Conservation (phyloP, 2,113 vertebrate species). For the Oenanthe oenanthe region DNA sequence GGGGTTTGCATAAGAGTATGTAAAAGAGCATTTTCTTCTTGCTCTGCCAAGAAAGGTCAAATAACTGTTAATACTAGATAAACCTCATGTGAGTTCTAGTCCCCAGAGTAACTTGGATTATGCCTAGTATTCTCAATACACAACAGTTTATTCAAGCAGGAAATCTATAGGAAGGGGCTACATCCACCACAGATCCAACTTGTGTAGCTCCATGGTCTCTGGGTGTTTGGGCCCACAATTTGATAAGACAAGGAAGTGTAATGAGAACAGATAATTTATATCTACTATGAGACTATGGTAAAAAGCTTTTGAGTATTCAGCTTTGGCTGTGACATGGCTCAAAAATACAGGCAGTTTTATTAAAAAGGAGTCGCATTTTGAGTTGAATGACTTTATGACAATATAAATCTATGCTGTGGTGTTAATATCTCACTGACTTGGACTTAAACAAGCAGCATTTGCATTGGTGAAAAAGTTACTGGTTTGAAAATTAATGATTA, state of each 20-base stretch:
- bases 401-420: background rate
- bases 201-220: background rate
- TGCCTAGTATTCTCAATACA: background rate
- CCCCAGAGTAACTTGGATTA: slow-evolving; percentile 37
- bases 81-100: slow-evolving; percentile 22
- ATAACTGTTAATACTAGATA: slow-evolving; percentile 57
- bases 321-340: background rate
- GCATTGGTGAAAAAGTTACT: slow-evolving; percentile 17
- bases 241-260: background rate
- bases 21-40: slow-evolving; percentile 64
- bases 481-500: slow-evolving; percentile 73
- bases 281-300: background rate
- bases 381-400: slow-evolving; percentile 17
- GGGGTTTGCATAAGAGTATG: slow-evolving; percentile 41
- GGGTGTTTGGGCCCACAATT: background rate
- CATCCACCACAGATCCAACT: background rate
- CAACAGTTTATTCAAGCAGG: slow-evolving; percentile 12
- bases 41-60: slow-evolving; percentile 54
- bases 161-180: background rate
- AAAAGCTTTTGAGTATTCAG: background rate
- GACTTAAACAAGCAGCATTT: slow-evolving; percentile 6
- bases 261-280: background rate
- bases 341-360: background rate
- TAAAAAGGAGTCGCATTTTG: background rate
- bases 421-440: slow-evolving; percentile 43